These are phyloP conservation scores for Cynopterus sphinx DNA, from an alignment of 2,797 vertebrate species.

Conservation along the genomic window DNA sequence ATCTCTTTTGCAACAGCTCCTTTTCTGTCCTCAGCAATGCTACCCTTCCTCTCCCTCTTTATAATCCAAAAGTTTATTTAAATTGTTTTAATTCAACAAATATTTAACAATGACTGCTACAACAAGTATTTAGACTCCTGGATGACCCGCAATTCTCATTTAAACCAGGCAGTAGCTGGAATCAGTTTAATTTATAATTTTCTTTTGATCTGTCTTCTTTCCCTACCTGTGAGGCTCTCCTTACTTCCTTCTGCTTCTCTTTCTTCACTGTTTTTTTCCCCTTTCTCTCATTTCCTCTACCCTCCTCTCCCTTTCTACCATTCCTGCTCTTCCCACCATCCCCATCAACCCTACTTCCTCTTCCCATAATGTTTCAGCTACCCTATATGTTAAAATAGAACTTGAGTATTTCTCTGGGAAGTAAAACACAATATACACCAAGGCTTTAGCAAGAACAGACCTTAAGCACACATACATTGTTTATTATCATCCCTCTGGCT, in stretches of 20 bases:
- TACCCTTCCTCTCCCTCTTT: neutral
- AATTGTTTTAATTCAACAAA: constrained; percentile 9
- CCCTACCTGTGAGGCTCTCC: neutral
- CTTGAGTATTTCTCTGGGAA: neutral
- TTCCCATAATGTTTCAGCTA: neutral
- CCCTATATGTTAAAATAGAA: neutral
- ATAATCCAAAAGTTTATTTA: neutral
- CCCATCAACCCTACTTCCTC: neutral
- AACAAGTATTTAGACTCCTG: neutral
- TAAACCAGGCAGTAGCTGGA: neutral
- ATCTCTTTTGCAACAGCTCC: neutral
- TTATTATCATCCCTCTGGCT: neutral
- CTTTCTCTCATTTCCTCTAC: neutral
- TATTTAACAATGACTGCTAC: neutral
- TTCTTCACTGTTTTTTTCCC: neutral
- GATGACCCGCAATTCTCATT: neutral
- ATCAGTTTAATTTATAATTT: neutral
- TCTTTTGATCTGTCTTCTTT: neutral
- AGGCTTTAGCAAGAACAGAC: neutral
- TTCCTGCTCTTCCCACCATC: neutral
- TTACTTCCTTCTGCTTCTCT: neutral
- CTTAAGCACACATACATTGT: neutral
- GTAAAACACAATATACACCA: neutral
- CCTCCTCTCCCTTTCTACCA: neutral
- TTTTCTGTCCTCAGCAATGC: neutral